phyloP scores from a whole-genome alignment of 1,140 invertebrate species.

The Cotesia vestalis region DNA sequence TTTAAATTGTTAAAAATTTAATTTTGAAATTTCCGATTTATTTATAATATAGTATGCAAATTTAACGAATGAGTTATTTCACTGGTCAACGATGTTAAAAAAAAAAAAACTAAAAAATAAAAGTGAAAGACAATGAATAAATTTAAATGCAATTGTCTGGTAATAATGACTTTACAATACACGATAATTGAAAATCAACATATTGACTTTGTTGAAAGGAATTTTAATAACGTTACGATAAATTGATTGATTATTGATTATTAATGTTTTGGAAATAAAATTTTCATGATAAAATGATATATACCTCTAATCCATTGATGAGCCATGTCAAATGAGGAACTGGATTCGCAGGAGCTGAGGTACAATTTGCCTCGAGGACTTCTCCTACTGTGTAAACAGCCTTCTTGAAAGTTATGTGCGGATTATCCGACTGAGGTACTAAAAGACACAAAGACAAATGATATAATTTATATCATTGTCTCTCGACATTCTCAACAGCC shows the following conservation, averaged over 20 bases:
- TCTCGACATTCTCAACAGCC: neutral
- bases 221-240: too few species aligned
- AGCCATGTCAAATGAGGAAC: constrained; percentile 84
- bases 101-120: too few species aligned
- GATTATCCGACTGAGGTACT: constrained; percentile 77
- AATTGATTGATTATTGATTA: too few species aligned
- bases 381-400: constrained; percentile 74
- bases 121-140: too few species aligned
- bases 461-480: constrained; percentile 13
- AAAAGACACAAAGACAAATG: constrained; percentile 50
- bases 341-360: constrained; percentile 76
- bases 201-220: neutral
- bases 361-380: constrained; percentile 78
- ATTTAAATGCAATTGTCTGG: too few species aligned
- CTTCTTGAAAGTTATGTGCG: constrained; percentile 77
- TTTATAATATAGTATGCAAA: too few species aligned
- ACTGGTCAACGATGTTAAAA: too few species aligned
- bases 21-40: too few species aligned
- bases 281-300: constrained; percentile 10
- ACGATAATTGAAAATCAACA: neutral
- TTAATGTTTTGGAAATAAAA: too few species aligned
- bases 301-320: constrained; percentile 84
- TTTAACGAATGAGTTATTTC: too few species aligned
- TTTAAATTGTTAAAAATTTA: too few species aligned
- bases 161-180: too few species aligned